These are phyloP conservation scores for Trisateles emortualis DNA, from an alignment of 2,888 invertebrate genomes.

Conservation along the genomic window DNA sequence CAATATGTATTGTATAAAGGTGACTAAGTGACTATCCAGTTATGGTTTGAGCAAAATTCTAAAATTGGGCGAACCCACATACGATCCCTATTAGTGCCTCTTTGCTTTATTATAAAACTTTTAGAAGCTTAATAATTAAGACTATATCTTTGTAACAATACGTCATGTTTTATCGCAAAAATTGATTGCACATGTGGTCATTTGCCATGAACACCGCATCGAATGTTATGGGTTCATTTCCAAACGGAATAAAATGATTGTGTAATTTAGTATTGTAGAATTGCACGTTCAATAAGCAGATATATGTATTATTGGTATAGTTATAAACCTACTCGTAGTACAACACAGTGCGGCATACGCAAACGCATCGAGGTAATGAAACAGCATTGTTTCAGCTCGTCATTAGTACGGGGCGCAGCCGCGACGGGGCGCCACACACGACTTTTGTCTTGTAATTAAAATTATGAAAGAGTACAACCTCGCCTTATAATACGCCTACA, in stretches of 20 bases:
- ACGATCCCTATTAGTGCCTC: background rate
- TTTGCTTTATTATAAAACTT: background rate
- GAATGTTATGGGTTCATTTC: no score
- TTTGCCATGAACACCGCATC: no score
- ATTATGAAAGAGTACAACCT: constrained; percentile 67
- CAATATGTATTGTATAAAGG: constrained; percentile 1
- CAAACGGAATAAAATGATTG: no score
- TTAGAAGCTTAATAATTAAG: no score
- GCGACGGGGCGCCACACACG: constrained; percentile 71
- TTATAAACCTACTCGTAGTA: no score
- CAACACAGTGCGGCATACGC: constrained; percentile 16
- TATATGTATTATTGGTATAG: background rate
- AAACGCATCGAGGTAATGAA: constrained; percentile 48
- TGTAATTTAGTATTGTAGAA: no score
- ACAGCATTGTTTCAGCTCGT: constrained; percentile 70
- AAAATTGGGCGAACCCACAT: background rate
- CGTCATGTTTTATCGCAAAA: no score
- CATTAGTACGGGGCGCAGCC: constrained; percentile 57
- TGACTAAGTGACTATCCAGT: background rate
- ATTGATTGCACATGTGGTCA: no score
- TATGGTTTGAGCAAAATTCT: background rate
- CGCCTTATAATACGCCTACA: constrained; percentile 62
- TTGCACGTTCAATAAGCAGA: no score
- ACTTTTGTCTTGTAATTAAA: constrained; percentile 80
- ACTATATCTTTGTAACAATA: no score